A percentile compares a stretch with the other conserved stretches of the same genome.
Conservation (phyloP, 1,140 invertebrate species). For the Dolichoris vasculosae region DNA sequence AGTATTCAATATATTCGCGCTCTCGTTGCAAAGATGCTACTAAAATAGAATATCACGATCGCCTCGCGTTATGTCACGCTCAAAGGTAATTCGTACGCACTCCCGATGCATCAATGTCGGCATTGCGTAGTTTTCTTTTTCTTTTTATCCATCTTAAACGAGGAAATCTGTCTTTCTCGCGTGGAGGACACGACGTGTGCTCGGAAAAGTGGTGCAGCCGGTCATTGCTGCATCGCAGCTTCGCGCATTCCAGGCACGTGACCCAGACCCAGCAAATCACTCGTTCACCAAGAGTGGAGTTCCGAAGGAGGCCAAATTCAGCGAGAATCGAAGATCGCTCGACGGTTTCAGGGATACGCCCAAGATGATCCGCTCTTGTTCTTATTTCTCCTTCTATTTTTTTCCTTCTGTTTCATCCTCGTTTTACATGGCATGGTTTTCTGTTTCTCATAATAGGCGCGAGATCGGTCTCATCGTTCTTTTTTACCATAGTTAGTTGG, state of each 20-base stretch:
- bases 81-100: background rate
- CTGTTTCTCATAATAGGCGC: background rate
- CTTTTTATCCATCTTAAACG: slow-evolving; percentile 51
- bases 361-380: slow-evolving; percentile 16
- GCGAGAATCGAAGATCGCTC: slow-evolving; percentile 47
- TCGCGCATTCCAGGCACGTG: slow-evolving; percentile 40
- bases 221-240: slow-evolving; percentile 38
- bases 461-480: background rate
- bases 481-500: slow-evolving; percentile 40
- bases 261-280: slow-evolving; percentile 31
- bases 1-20: background rate
- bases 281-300: background rate
- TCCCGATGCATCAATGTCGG: background rate
- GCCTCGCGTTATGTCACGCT: slow-evolving; percentile 7
- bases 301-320: slow-evolving; percentile 41
- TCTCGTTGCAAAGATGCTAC: background rate
- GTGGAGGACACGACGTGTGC: background rate
- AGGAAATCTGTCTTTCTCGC: slow-evolving; percentile 34
- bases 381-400: background rate
- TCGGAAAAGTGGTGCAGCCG: slow-evolving; percentile 39
- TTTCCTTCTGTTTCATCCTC: background rate
- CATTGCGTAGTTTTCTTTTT: background rate
- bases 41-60: slow-evolving; percentile 12
- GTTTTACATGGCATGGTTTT: background rate
- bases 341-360: slow-evolving; percentile 36